phyloP scores from a whole-genome alignment of 2,888 invertebrate genomes.

The Rhingia rostrata region DNA sequence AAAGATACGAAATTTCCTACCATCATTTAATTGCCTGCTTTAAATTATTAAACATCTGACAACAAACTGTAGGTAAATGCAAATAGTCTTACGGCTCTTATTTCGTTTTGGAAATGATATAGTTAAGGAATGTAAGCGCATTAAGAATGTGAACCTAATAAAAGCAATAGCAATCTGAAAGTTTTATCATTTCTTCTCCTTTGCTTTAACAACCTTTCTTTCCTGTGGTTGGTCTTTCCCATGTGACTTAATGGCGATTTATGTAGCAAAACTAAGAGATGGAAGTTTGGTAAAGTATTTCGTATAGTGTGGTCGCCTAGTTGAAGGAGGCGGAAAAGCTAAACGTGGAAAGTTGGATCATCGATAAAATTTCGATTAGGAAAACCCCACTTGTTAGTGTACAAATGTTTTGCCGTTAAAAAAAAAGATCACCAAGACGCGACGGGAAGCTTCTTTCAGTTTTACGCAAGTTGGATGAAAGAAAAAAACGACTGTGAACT shows the following conservation, averaged over 20 bases:
- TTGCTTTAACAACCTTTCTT: conserved; percentile 12
- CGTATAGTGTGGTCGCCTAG: neutral
- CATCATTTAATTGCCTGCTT: conserved; percentile 14
- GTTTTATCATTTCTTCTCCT: conserved; percentile 14
- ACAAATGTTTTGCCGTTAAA: neutral
- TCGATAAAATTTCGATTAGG: conserved; percentile 5
- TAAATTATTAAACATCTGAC: conserved; percentile 16
- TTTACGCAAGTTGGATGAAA: neutral
- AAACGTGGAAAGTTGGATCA: conserved; percentile 3
- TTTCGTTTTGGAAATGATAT: conserved; percentile 1
- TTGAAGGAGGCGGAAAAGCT: neutral
- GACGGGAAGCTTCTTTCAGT: neutral
- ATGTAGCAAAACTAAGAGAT: neutral
- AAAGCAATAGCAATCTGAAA: conserved; percentile 23
- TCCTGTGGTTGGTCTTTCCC: neutral
- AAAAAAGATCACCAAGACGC: neutral
- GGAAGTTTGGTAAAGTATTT: neutral
- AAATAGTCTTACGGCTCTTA: conserved; percentile 7
- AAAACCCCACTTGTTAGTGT: neutral
- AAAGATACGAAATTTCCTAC: conserved; percentile 4
- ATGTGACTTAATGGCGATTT: neutral
- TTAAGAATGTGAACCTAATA: conserved; percentile 12
- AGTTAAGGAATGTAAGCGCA: neutral
- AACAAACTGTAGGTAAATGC: conserved; percentile 10
- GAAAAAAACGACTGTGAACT: too few relatives aligned